Evolutionary conservation across 2,888 invertebrate species (phyloP).

Genomic region (Andrena bicolor): DNA sequence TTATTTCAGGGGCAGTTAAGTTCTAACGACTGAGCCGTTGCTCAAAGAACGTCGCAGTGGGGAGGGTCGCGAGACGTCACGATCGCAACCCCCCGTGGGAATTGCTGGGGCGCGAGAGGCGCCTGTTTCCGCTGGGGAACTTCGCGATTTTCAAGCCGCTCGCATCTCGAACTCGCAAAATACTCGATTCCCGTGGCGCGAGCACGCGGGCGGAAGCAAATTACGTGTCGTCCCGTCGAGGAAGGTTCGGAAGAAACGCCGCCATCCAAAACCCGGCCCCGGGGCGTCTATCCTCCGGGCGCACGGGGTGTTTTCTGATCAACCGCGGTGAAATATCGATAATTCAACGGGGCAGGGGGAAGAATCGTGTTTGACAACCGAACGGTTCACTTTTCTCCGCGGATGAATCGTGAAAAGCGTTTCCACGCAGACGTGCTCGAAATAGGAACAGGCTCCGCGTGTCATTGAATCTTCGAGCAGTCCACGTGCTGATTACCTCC

Average conservation of each 20-base stretch:
- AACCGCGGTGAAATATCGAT: conserved; percentile 1
- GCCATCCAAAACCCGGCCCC: background rate
- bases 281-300: background rate
- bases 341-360: background rate
- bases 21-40: conserved; percentile 40
- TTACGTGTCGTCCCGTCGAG: conserved; percentile 26
- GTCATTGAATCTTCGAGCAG: too few relatives aligned
- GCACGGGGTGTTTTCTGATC: conserved; percentile 4
- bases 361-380: background rate
- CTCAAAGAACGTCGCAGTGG: conserved; percentile 14
- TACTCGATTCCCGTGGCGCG: conserved; percentile 13
- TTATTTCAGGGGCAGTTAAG: conserved; percentile 58
- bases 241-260: conserved; percentile 12
- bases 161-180: conserved; percentile 42
- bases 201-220: conserved; percentile 31
- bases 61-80: conserved; percentile 26
- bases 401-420: background rate
- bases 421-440: too few relatives aligned
- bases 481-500: too few relatives aligned
- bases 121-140: conserved; percentile 35
- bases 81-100: conserved; percentile 22
- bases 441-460: too few relatives aligned
- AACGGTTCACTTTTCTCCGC: background rate
- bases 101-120: conserved; percentile 28
- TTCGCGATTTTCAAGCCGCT: conserved; percentile 36